A percentile compares a stretch with the other conserved stretches of the same genome.
Conservation (phyloP, 2,888 invertebrate species). For the Chymomyza procnemis region DNA sequence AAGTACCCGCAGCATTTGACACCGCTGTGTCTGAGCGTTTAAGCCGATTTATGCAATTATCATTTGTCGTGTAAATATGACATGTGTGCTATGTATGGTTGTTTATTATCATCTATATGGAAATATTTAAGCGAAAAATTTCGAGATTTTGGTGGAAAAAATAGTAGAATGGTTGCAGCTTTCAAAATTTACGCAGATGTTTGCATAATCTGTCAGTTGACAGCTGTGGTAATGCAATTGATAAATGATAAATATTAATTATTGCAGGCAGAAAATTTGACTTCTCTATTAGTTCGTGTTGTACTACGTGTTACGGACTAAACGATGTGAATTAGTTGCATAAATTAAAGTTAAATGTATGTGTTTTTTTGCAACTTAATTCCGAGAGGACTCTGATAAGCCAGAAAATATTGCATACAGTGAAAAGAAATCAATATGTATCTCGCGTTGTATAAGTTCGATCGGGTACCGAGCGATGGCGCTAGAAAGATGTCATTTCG, state of each 20-base stretch:
- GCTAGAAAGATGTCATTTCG: no score
- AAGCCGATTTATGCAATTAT: conserved; percentile 76
- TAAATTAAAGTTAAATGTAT: conserved; percentile 11
- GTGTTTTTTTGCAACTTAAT: no score
- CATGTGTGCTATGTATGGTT: conserved; percentile 36
- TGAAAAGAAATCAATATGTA: no score
- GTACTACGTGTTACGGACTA: conserved; percentile 33
- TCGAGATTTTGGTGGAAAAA: conserved; percentile 17
- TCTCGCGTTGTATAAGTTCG: no score
- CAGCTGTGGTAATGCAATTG: conserved; percentile 31
- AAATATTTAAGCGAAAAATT: conserved; percentile 31
- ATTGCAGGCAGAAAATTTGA: background rate
- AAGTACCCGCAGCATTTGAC: conserved; percentile 23
- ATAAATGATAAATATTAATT: conserved; percentile 20
- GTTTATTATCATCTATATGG: conserved; percentile 1
- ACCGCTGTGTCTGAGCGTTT: conserved; percentile 46
- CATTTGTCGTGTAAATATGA: conserved; percentile 60
- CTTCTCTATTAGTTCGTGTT: background rate
- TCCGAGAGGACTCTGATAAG: no score
- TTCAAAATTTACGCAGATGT: conserved; percentile 29
- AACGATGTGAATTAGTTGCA: conserved; percentile 17
- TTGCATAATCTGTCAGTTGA: conserved; percentile 38
- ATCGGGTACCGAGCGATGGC: no score
- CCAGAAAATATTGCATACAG: no score
- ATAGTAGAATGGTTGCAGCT: background rate